Evolutionary conservation across 1,140 invertebrate genomes (phyloP).

Genomic region (Neotoxoptera formosana): DNA sequence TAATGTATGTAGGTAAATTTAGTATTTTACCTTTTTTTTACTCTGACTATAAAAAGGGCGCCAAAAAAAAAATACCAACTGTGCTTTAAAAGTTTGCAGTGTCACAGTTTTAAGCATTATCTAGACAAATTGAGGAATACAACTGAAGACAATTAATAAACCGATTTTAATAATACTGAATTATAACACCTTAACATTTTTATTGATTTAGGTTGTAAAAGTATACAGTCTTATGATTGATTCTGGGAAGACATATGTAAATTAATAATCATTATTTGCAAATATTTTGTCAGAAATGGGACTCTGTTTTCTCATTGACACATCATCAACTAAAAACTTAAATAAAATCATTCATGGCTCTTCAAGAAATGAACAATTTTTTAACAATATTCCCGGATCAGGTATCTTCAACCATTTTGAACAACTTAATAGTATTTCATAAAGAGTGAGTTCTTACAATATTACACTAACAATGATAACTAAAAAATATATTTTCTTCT

Average conservation of each 20-base stretch:
- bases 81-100: no score
- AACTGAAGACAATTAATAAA: background rate
- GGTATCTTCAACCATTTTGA: constrained; percentile 85
- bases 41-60: no score
- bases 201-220: constrained; percentile 73
- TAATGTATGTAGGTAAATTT: no score
- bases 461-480: background rate
- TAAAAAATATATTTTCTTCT: constrained; percentile 60
- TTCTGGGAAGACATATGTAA: constrained; percentile 84
- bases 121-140: background rate
- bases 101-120: no score
- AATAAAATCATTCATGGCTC: constrained; percentile 77
- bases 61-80: no score
- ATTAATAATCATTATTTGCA: constrained; percentile 83
- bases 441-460: constrained; percentile 74
- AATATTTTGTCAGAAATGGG: constrained; percentile 85
- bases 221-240: constrained; percentile 85
- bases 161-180: background rate
- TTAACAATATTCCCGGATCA: constrained; percentile 90
- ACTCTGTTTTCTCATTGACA: constrained; percentile 78
- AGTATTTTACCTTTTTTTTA: no score
- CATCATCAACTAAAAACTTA: constrained; percentile 72
- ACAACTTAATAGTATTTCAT: constrained; percentile 87
- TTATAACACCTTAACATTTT: background rate
- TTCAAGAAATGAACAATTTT: constrained; percentile 91